phyloP scores from a whole-genome alignment of 1,140 invertebrate genomes.

The Myzus persicae region DNA sequence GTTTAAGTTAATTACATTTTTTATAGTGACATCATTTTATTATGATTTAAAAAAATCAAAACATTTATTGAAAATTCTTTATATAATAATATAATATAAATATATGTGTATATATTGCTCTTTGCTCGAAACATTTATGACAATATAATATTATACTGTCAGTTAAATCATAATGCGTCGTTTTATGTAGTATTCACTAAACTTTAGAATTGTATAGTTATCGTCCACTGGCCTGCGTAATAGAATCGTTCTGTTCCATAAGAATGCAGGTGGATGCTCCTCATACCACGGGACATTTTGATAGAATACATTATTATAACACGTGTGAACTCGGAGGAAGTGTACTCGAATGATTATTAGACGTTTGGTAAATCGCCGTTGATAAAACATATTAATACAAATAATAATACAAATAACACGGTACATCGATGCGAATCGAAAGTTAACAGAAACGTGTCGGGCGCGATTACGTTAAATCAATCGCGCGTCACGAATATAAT shows the following conservation, averaged over 20 bases:
- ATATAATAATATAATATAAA: neutral
- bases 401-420: neutral
- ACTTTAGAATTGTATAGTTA: neutral
- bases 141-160: neutral
- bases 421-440: neutral
- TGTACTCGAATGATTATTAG: neutral
- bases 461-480: neutral
- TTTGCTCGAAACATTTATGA: neutral
- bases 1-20: slow-evolving; percentile 32
- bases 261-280: neutral
- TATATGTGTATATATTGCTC: neutral
- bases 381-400: slow-evolving; percentile 1
- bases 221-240: neutral
- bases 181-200: neutral
- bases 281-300: neutral
- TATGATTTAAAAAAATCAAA: neutral
- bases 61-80: neutral
- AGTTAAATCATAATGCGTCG: neutral
- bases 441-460: neutral
- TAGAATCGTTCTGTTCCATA: neutral
- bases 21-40: neutral
- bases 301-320: neutral
- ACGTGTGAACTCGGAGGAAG: neutral
- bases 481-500: neutral
- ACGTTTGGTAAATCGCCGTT: neutral